Conservation (phyloP, 2,797 vertebrate genomes). For the Helarctos malayanus region DNA sequence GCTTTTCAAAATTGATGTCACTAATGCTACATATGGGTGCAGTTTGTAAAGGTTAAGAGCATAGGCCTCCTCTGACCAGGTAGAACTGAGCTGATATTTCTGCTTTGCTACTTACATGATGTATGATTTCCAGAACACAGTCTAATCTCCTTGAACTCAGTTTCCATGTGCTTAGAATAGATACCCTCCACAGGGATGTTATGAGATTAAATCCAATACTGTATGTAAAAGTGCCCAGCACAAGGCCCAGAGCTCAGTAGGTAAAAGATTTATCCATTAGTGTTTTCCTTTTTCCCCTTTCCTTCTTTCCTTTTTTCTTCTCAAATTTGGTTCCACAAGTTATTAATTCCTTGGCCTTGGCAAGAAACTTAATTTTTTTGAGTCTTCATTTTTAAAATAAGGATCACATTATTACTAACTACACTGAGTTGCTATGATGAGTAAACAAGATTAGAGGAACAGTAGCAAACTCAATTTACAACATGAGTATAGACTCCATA, state of each 20-base stretch:
- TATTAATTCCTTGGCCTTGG: neutral
- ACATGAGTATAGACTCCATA: neutral
- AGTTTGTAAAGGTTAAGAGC: neutral
- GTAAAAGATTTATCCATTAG: neutral
- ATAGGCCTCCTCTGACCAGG: neutral
- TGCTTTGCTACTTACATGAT: neutral
- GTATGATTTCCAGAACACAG: neutral
- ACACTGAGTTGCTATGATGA: neutral
- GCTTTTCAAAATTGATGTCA: neutral
- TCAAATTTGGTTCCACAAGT: neutral
- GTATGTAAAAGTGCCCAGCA: neutral
- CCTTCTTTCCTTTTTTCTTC: neutral
- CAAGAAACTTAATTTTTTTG: neutral
- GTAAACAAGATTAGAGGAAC: neutral
- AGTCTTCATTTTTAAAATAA: conserved; percentile 11
- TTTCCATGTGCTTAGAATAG: neutral
- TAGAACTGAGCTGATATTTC: neutral
- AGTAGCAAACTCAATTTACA: neutral
- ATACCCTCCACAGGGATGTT: neutral
- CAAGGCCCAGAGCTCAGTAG: neutral
- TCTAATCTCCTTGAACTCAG: neutral
- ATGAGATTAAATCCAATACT: neutral
- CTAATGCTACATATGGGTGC: neutral
- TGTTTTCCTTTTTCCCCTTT: neutral
- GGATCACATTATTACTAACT: neutral